These are phyloP conservation scores for Piscicola geometra DNA, from an alignment of 2,888 invertebrate species.

Conservation along the genomic window DNA sequence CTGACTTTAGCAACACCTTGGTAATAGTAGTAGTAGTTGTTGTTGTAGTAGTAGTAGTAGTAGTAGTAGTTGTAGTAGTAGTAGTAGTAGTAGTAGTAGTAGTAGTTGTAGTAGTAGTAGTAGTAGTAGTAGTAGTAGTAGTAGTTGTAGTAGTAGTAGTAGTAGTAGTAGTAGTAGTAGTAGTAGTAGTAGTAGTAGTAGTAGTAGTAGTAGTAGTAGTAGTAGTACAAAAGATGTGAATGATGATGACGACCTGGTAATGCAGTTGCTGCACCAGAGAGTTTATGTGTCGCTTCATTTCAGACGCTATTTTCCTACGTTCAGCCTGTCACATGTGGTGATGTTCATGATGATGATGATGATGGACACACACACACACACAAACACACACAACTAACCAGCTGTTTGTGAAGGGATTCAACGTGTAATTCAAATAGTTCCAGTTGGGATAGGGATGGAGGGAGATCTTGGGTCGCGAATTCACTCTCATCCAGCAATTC, in stretches of 20 bases:
- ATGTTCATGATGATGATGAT: background rate
- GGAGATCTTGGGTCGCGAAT: background rate
- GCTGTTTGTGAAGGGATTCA: background rate
- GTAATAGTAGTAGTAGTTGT: constrained; percentile 10
- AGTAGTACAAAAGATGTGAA: background rate
- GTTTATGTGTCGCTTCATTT: background rate
- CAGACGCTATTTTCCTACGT: background rate
- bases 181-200: constrained; percentile 47
- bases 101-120: constrained; percentile 29
- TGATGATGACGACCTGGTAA: constrained; percentile 41
- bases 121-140: constrained; percentile 24
- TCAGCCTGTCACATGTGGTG: background rate
- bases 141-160: constrained; percentile 13
- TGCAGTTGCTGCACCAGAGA: background rate
- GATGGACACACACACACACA: background rate
- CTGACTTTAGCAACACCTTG: background rate
- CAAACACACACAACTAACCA: background rate
- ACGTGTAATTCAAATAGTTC: background rate
- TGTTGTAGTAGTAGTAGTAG: constrained; percentile 28
- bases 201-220: constrained; percentile 19
- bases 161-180: constrained; percentile 28
- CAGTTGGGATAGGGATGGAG: background rate
- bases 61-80: constrained; percentile 29
- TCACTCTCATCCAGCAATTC: background rate
- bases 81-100: constrained; percentile 32